Evolutionary conservation across 2,888 invertebrate genomes (phyloP).

Genomic region (Branchellion lobata): DNA sequence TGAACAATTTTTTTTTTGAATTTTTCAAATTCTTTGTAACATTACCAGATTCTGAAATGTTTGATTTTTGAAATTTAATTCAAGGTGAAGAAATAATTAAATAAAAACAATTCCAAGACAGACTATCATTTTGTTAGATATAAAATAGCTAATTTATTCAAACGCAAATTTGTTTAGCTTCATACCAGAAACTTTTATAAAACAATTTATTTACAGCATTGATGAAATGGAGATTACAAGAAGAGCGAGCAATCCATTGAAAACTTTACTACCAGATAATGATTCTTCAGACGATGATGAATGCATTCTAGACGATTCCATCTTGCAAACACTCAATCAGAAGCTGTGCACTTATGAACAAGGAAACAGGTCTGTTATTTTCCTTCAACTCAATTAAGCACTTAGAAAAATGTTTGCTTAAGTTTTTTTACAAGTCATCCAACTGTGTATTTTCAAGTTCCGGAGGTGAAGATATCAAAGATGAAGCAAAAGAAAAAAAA

Average conservation of each 20-base stretch:
- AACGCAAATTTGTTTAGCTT: too few relatives aligned
- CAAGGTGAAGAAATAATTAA: too few relatives aligned
- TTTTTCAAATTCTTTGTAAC: too few relatives aligned
- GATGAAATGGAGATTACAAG: not conserved
- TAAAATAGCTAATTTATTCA: too few relatives aligned
- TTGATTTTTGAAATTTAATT: too few relatives aligned
- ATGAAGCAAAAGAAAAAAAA: not conserved
- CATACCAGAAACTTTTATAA: too few relatives aligned
- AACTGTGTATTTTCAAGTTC: not conserved
- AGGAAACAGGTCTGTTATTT: not conserved
- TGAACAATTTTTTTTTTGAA: too few relatives aligned
- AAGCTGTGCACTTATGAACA: not conserved
- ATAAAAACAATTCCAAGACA: too few relatives aligned
- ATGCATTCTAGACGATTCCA: not conserved
- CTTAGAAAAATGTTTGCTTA: too few relatives aligned
- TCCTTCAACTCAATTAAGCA: too few relatives aligned
- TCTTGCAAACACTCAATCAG: not conserved
- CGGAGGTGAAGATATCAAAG: not conserved
- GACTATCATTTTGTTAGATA: too few relatives aligned
- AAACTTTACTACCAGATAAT: not conserved
- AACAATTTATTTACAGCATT: constrained; percentile 45
- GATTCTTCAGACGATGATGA: not conserved
- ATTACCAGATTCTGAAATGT: too few relatives aligned
- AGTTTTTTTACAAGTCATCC: not conserved
- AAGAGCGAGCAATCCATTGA: not conserved